These are phyloP conservation scores for Anabas testudineus DNA, from an alignment of 2,797 vertebrate genomes.

Conservation along the genomic window DNA sequence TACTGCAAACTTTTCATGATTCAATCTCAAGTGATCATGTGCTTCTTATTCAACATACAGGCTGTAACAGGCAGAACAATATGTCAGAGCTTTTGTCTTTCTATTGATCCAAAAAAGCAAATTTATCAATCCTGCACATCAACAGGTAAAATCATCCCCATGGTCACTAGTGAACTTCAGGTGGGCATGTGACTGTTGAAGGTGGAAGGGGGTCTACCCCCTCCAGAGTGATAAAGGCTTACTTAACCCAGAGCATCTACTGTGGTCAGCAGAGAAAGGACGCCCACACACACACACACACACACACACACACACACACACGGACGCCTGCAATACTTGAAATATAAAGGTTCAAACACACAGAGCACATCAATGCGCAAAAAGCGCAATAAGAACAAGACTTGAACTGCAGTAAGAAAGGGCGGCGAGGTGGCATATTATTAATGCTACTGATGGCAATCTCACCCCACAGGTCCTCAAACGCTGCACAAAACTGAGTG, in stretches of 20 bases:
- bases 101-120: too few species aligned
- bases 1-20: background rate
- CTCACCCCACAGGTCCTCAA: background rate
- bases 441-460: background rate
- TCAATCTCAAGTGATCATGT: background rate
- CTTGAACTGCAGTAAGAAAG: too few species aligned
- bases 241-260: background rate
- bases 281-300: background rate
- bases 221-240: background rate
- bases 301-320: background rate
- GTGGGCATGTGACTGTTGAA: too few species aligned
- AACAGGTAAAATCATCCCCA: too few species aligned
- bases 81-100: background rate
- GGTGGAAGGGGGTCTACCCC: background rate
- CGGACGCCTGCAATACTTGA: background rate
- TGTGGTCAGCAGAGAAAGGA: background rate
- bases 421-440: background rate
- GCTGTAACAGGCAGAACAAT: background rate
- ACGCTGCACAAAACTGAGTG: conserved; percentile 2
- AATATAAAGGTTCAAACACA: background rate
- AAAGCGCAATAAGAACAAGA: background rate
- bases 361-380: background rate
- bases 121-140: background rate
- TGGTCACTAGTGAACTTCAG: background rate
- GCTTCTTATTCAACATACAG: background rate